Conservation (phyloP, 2,888 invertebrate species). For the Mythimna lalbum region DNA sequence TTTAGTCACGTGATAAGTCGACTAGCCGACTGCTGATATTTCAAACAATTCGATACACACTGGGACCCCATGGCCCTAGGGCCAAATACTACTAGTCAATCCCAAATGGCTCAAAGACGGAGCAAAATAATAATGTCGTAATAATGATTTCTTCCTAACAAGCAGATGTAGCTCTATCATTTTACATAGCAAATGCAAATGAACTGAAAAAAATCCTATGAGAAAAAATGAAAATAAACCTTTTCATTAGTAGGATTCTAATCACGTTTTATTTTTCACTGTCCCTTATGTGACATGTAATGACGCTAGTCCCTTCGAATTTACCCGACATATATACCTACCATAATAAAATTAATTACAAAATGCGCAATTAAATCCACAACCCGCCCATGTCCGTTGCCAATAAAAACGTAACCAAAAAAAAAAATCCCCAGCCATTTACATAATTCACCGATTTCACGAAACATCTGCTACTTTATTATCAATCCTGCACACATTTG, state of each 20-base stretch:
- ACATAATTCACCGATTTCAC: conserved; percentile 65
- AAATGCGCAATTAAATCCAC: conserved; percentile 60
- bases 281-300: conserved; percentile 19
- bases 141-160: too few species aligned
- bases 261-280: background rate
- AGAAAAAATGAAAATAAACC: background rate
- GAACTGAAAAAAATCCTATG: too few species aligned
- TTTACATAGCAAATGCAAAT: background rate
- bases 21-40: too few species aligned
- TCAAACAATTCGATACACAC: too few species aligned
- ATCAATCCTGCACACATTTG: conserved; percentile 65
- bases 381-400: conserved; percentile 43
- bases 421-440: conserved; percentile 50
- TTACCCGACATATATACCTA: background rate
- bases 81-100: too few species aligned
- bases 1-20: too few species aligned
- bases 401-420: conserved; percentile 54
- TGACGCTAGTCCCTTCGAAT: conserved; percentile 27
- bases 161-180: too few species aligned
- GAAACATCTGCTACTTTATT: conserved; percentile 63
- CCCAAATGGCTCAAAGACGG: too few species aligned
- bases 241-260: background rate
- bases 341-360: conserved; percentile 58
- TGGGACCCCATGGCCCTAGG: too few species aligned
- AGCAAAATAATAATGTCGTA: too few species aligned